Percentiles rank a stretch among this genome's conserved stretches.
Conservation (phyloP, 2,113 vertebrate species). For the Cynoglossus semilaevis region DNA sequence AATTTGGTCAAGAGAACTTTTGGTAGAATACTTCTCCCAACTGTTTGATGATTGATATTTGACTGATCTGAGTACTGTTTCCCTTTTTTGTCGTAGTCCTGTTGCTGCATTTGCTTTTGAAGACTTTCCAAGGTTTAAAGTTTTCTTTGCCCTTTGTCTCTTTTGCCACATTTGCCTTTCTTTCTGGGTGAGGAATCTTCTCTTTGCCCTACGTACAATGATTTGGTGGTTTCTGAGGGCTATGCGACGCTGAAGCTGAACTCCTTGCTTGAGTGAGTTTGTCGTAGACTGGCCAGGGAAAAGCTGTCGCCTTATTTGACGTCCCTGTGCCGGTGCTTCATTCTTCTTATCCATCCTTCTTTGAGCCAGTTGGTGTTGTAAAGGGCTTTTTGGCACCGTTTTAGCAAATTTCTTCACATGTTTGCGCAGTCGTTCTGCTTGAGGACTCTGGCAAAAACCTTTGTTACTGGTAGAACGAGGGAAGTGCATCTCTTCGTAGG, state of each 20-base stretch:
- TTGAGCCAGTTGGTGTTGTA: conserved; percentile 78
- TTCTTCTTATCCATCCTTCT: conserved; percentile 74
- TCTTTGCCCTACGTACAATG: conserved; percentile 59
- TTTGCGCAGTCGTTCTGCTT: conserved; percentile 83
- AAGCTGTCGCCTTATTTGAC: conserved; percentile 76
- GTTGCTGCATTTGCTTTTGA: conserved; percentile 14
- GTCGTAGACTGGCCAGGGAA: conserved; percentile 33
- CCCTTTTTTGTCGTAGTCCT: conserved; percentile 30
- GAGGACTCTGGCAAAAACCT: conserved; percentile 80
- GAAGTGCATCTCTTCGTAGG: conserved; percentile 84
- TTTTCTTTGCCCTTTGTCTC: conserved; percentile 27
- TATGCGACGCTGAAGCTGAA: conserved; percentile 13
- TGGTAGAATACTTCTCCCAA: conserved; percentile 30
- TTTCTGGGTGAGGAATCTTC: conserved; percentile 55
- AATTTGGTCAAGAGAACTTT: conserved; percentile 42
- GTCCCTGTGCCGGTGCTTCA: conserved; percentile 29
- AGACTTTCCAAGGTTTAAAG: neutral
- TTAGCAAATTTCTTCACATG: conserved; percentile 96
- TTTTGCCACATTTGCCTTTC: conserved; percentile 43
- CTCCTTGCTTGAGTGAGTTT: conserved; percentile 1
- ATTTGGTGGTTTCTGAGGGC: conserved; percentile 52
- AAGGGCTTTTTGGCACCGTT: conserved; percentile 86
- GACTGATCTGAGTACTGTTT: conserved; percentile 27
- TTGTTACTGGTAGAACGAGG: conserved; percentile 76
- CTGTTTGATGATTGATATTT: conserved; percentile 19